phyloP scores from a whole-genome alignment of 1,140 invertebrate genomes.

The Zaprionus inermis region DNA sequence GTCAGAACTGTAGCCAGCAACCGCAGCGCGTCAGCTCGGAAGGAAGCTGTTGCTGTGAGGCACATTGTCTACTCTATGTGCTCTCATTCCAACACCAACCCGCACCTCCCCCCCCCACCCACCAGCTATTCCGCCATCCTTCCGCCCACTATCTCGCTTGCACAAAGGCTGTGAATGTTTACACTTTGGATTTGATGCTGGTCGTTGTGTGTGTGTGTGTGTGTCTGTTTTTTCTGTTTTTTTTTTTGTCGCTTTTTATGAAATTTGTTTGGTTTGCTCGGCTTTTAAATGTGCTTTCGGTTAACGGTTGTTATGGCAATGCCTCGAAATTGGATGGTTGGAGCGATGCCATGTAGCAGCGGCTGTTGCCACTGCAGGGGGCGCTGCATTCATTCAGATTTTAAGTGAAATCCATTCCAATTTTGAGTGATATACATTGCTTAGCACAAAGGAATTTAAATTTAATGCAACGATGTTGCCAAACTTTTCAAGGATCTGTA shows the following conservation, averaged over 20 bases:
- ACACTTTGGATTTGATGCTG: conserved; percentile 78
- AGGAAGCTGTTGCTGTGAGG: conserved; percentile 70
- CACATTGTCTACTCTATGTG: conserved; percentile 30
- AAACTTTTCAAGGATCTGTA: conserved; percentile 12
- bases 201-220: conserved; percentile 42
- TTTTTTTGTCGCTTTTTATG: conserved; percentile 39
- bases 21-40: conserved; percentile 65
- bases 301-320: conserved; percentile 79
- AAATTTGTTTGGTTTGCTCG: conserved; percentile 51
- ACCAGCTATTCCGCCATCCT: neutral
- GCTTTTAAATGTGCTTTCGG: conserved; percentile 72
- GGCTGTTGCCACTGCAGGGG: conserved; percentile 57
- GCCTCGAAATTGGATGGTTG: conserved; percentile 2
- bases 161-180: conserved; percentile 77
- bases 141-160: conserved; percentile 1
- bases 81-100: conserved; percentile 14
- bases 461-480: conserved; percentile 17
- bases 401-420: conserved; percentile 31
- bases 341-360: conserved; percentile 50
- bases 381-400: conserved; percentile 21
- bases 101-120: neutral
- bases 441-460: conserved; percentile 10
- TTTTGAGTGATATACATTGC: conserved; percentile 30
- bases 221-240: conserved; percentile 25
- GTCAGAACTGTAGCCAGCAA: conserved; percentile 32